Evolutionary conservation across 1,140 invertebrate genomes (phyloP).

Genomic region (Macrobrachium rosenbergii): DNA sequence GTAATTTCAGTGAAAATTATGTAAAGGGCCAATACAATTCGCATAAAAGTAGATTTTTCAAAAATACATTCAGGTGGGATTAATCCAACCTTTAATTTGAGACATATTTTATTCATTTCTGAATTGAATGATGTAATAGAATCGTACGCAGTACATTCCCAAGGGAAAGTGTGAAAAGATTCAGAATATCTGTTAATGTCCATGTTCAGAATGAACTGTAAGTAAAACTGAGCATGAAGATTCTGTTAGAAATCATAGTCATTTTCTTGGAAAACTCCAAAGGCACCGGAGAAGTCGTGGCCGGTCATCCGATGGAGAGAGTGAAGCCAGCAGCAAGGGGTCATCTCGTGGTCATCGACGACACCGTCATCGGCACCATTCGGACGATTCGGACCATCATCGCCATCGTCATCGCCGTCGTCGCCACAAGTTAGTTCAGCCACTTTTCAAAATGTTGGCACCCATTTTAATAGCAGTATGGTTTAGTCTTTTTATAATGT

Average conservation of each 20-base stretch:
- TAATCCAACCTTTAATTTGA: no score
- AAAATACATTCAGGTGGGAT: no score
- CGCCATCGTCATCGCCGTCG: constrained; percentile 64
- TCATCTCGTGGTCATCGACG: constrained; percentile 55
- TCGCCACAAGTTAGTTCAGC: constrained; percentile 63
- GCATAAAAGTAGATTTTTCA: no score
- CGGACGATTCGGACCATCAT: constrained; percentile 62
- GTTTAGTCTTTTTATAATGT: no score
- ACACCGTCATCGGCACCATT: constrained; percentile 55
- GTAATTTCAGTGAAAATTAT: not conserved
- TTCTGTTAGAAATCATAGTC: not conserved
- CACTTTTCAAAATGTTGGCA: not conserved
- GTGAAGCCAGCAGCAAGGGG: constrained; percentile 63
- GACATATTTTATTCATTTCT: no score
- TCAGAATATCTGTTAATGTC: no score
- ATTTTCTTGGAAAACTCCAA: constrained; percentile 7
- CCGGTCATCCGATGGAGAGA: constrained; percentile 61
- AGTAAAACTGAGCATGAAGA: not conserved
- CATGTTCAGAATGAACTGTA: not conserved
- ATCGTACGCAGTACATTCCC: no score
- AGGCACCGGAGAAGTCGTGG: constrained; percentile 67
- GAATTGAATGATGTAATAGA: no score
- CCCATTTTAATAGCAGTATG: no score
- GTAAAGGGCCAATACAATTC: no score
- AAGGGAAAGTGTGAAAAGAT: no score